phyloP scores from a whole-genome alignment of 1,140 invertebrate genomes.

The Micrasema longulum region DNA sequence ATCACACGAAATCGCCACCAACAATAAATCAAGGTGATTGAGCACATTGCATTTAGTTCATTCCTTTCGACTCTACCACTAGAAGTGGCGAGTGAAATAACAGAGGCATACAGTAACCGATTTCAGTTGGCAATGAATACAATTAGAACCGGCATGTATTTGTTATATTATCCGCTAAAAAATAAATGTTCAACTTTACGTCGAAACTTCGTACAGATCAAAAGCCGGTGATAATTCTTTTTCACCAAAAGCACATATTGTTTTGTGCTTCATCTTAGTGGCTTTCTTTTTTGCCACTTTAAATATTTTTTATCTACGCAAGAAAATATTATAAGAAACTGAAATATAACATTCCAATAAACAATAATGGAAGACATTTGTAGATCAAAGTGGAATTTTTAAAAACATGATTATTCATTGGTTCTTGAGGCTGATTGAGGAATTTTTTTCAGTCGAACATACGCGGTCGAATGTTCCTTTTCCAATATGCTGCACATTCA shows the following conservation, averaged over 20 bases:
- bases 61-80: slow-evolving; percentile 20
- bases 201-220: not conserved
- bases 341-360: no score
- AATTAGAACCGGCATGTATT: not conserved
- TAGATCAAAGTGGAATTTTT: no score
- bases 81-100: slow-evolving; percentile 1
- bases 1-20: slow-evolving; percentile 30
- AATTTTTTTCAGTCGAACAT: no score
- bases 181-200: no score
- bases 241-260: slow-evolving; percentile 19
- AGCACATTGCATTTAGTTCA: not conserved
- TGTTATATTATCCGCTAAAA: no score
- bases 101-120: not conserved
- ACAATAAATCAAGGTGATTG: slow-evolving; percentile 16
- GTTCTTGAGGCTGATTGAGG: no score
- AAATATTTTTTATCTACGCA: slow-evolving; percentile 9
- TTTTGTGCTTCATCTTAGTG: slow-evolving; percentile 25
- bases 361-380: no score
- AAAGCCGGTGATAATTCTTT: slow-evolving; percentile 24
- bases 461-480: no score
- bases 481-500: no score
- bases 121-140: slow-evolving; percentile 1
- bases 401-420: no score
- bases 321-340: not conserved
- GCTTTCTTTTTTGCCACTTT: slow-evolving; percentile 35